Evolutionary conservation across 1,140 invertebrate genomes (phyloP), one percentile per base, ranked within the genome.

Genomic region (Venustaconcha ellipsiformis): DNA sequence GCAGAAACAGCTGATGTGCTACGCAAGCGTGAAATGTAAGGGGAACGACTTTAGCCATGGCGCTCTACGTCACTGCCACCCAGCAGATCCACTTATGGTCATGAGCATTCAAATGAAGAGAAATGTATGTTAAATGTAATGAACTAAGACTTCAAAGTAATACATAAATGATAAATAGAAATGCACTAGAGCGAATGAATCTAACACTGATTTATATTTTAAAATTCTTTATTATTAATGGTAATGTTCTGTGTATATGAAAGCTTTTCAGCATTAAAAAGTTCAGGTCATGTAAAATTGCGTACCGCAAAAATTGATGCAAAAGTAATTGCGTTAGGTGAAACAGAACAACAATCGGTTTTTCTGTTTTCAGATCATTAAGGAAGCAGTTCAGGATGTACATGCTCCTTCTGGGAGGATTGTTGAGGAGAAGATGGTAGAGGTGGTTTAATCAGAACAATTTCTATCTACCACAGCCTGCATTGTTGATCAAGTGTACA

Each of bases 361-460:
- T n/a, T 62, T 62, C 4, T 3, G 5, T n/a, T 66, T 66, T 20
- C 65, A 66, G 65, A 69, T 69, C 56, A 48, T 26, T 55, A 26
- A 26, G 55, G 67, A 69, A 55, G 67, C 67, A 48, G 67, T 69
- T 26, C 15, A 4, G 15, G 67, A 69, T 57, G 56, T 69, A 17
- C 67, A 69, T n/a, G 30, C 30, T 14, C 67, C 12, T 8, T 3
- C 67, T 57, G 67, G 67, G 18, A 17, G 67, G 26, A 57, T 69
- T 18, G 30, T 69, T 26, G 67, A 69, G 17, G 67, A 69, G 8
- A 69, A 69, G 67, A 69, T 69, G 67, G 30, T 69, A 18, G 67
- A 69, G 67, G 56, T 55, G n/a, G 30, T 69, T 69, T 18, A 12
- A 18, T 18, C 67, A 30, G 26, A 26, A 57, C 18, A 18, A 69